Base-by-base conservation (phyloP, 2,797 vertebrate genomes). In the Antrozous pallidus region DNA sequence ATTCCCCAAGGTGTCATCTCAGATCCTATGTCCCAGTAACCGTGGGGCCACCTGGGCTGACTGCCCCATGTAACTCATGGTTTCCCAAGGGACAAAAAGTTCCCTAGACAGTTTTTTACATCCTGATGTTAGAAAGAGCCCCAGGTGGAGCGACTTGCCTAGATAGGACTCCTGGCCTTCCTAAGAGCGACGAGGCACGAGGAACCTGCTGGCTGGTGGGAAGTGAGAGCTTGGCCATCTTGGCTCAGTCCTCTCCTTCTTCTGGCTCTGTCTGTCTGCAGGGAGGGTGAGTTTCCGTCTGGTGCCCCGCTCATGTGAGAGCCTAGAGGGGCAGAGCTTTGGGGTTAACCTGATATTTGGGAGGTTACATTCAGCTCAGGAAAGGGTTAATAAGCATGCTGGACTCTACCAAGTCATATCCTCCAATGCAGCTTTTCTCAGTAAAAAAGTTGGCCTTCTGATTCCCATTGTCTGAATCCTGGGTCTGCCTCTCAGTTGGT, bases 371-470 rank as follows among this genome's bases (percentile, higher is more conserved):
- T 93, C 83, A 47, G 24, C 33, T 49, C 91, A 54, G 26, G 47
- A 79, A 74, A 85, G 26, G 5, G 73, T 69, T 79, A 49, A 73
- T 42, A 89, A 42, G 14, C 36, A 69, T 42, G 22, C 28, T 65
- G 88, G 28, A 83, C 63, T 86, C 51, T 58, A 77, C 47, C 40
- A 73, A 73, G 58, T 36, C 80, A 13, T 14, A 17, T 40, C 31
- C 49, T 79, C 56, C 51, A 82, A 18, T 26, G 33, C 16, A 45
- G 36, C n/a, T 61, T 92, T 94, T 45, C 63, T 92, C 69, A 65
- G 40, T 49, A 80, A 85, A 58, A 75, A 26, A 28, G 36, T 8
- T 81, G 51, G 20, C 63, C 49, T 85, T 73, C 75, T 67, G n/a
- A 54, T 69, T 2, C 9, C 58, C 42, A 24, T 47, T 81, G 38